A percentile compares a stretch with the other conserved stretches of the same genome.
phyloP scores from a whole-genome alignment of 2,888 invertebrate genomes.

The Cheilosia vernalis region DNA sequence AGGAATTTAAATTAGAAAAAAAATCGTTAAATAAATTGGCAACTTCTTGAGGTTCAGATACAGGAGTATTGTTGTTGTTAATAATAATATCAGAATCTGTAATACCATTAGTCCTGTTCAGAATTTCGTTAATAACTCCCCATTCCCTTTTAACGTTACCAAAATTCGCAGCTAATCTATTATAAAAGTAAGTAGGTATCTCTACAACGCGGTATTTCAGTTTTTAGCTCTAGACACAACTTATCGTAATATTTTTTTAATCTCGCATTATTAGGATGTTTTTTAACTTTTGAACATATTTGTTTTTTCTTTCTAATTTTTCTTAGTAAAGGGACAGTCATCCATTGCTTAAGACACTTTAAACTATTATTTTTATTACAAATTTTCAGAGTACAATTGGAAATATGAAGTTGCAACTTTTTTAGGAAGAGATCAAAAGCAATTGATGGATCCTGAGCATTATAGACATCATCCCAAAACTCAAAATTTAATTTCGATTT shows the following conservation, averaged over 20 bases:
- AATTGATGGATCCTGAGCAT: constrained; percentile 3
- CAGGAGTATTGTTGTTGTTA: neutral
- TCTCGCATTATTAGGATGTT: constrained; percentile 2
- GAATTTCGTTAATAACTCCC: neutral
- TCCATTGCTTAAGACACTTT: constrained; percentile 18
- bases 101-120: neutral
- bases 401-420: constrained; percentile 17
- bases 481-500: constrained; percentile 18
- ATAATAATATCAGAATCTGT: neutral
- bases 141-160: constrained; percentile 20
- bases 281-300: neutral
- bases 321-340: neutral
- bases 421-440: constrained; percentile 15
- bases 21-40: constrained; percentile 1
- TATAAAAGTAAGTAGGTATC: neutral
- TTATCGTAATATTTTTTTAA: neutral
- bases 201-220: neutral
- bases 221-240: neutral
- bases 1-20: neutral
- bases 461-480: constrained; percentile 18
- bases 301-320: constrained; percentile 4
- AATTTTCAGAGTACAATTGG: constrained; percentile 4
- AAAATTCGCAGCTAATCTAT: neutral
- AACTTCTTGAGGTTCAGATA: constrained; percentile 21
- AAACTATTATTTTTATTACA: constrained; percentile 2